Evolutionary conservation across 1,140 invertebrate genomes (phyloP), one percentile per base, ranked within the genome.

Genomic region (Calliopsis andreniformis): DNA sequence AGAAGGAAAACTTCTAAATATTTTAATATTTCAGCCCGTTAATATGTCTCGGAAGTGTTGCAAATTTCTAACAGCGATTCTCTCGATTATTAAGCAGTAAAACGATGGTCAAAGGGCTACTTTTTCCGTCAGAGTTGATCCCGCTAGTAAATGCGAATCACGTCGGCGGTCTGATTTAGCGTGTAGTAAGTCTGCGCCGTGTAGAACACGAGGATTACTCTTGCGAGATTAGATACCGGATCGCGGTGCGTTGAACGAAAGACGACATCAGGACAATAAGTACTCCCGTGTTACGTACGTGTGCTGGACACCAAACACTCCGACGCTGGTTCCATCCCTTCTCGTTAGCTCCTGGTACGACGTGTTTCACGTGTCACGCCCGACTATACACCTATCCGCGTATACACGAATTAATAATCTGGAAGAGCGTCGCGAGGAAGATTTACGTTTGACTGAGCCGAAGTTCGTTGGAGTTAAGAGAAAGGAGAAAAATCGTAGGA

Each of bases 61-160:
- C n/a, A n/a, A n/a, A n/a, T n/a, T n/a, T n/a, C n/a, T n/a, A n/a
- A n/a, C n/a, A n/a, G n/a, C 25, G 28, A 30, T 55, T 30, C 28
- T 12, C 14, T 28, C 3, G 14, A 43, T 25, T 25, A 51, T 14
- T 32, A 14, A 32, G 2, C 32, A 35, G 20, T 58, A 58, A 56
- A 30, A 47, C 16, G 14, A n/a, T 23, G 45, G 55, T 45, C 35
- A 51, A 59, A 47, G 32, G 28, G n/a, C 14, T 8, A 14, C 39
- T 55, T 53, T 73, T 3, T n/a, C 43, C 10, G 1, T 3, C 12
- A 5, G 3, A 23, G 23, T 49, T 55, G 20, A 25, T 10, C 2
- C 51, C 55, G 49, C 79, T 82, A 73, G 62, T 62, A 49, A 78
- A 82, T 82, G 62, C 80, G 75, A 82, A 68, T 77, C 82, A 83